These are phyloP conservation scores for Bombus superbus DNA, from an alignment of 1,140 invertebrate genomes.

Conservation along the genomic window DNA sequence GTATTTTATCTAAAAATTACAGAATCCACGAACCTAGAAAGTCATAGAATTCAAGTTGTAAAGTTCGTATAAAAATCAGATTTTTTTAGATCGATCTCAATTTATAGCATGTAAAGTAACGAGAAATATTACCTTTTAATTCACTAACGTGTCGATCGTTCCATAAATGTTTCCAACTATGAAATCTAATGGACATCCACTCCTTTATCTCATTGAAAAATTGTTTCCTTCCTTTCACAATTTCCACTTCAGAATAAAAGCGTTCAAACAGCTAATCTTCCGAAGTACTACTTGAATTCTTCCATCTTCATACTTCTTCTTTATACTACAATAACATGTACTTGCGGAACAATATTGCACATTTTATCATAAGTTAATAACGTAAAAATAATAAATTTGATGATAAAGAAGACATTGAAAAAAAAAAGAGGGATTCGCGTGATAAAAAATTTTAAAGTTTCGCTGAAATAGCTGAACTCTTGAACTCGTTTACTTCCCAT, in stretches of 20 bases:
- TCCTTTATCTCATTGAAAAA: background rate
- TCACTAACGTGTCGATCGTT: background rate
- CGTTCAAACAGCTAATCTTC: background rate
- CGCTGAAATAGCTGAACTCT: background rate
- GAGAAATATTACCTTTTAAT: background rate
- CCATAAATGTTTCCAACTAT: too few species aligned
- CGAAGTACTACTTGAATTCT: background rate
- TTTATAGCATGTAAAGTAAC: too few species aligned
- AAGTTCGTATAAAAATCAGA: too few species aligned
- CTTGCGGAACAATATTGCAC: background rate
- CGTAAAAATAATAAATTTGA: background rate
- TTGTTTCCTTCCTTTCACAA: background rate
- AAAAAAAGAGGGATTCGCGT: background rate
- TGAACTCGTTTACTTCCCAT: background rate
- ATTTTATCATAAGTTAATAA: background rate
- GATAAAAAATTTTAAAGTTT: background rate
- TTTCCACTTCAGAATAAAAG: background rate
- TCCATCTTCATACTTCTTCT: background rate
- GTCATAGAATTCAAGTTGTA: too few species aligned
- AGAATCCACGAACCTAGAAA: too few species aligned
- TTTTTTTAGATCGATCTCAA: too few species aligned
- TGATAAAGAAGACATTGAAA: background rate
- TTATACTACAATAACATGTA: background rate
- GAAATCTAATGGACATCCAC: too few species aligned
- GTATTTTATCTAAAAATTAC: too few species aligned